Percentiles rank a stretch among this genome's conserved stretches.
These are phyloP conservation scores for Saccostrea echinata DNA, from an alignment of 1,140 invertebrate species.

Conservation along the genomic window DNA sequence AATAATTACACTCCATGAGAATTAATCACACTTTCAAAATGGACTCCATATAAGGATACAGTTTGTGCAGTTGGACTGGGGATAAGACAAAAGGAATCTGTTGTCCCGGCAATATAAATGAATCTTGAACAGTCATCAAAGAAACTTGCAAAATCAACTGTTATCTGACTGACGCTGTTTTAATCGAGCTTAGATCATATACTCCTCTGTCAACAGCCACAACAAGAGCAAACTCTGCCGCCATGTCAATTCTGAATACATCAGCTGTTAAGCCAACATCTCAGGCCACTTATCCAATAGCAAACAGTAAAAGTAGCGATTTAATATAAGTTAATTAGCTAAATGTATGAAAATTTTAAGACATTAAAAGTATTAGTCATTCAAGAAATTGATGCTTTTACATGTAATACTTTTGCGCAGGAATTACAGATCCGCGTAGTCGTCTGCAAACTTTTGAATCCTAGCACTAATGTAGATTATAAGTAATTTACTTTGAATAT, in stretches of 20 bases:
- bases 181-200: background rate
- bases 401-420: no score
- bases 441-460: no score
- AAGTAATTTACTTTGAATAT: no score
- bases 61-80: background rate
- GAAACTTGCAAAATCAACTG: background rate
- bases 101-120: background rate
- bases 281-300: no score
- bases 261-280: no score
- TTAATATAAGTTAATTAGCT: no score
- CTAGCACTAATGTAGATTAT: no score
- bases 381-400: no score
- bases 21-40: background rate
- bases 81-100: background rate
- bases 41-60: background rate
- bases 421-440: no score
- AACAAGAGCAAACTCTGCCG: background rate
- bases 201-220: background rate
- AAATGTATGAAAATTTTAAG: no score
- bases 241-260: background rate
- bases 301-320: no score
- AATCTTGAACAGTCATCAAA: background rate
- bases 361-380: no score
- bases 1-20: background rate
- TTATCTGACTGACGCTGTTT: background rate